Evolutionary conservation across 2,888 invertebrate species (phyloP).

Genomic region (Herminia tarsipennalis): DNA sequence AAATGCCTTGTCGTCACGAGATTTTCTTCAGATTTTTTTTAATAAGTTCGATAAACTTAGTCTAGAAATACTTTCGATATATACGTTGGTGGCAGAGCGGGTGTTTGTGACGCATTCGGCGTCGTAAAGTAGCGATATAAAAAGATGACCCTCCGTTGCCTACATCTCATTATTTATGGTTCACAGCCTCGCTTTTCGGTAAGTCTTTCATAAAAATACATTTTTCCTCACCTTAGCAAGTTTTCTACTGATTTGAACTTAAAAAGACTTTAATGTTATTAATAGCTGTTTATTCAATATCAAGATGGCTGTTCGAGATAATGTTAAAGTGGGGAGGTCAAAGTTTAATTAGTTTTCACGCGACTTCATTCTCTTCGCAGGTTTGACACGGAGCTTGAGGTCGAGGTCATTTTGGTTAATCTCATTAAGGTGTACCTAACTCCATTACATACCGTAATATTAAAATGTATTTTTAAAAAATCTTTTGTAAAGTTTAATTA

Average conservation of each 20-base stretch:
- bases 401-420: constrained; percentile 71
- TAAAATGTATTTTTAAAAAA: too few relatives aligned
- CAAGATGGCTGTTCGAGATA: constrained; percentile 34
- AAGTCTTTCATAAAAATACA: constrained; percentile 51
- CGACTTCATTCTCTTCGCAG: constrained; percentile 60
- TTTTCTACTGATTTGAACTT: constrained; percentile 30
- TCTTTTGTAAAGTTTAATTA: too few relatives aligned
- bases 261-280: constrained; percentile 29
- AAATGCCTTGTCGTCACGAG: not conserved
- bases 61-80: constrained; percentile 2
- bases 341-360: constrained; percentile 74
- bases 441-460: too few relatives aligned
- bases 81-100: constrained; percentile 21
- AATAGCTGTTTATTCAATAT: constrained; percentile 34
- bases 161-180: constrained; percentile 68
- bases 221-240: constrained; percentile 31
- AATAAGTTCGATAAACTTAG: constrained; percentile 8
- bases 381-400: constrained; percentile 45
- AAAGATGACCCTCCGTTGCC: constrained; percentile 59
- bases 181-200: constrained; percentile 60
- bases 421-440: constrained; percentile 59
- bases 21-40: constrained; percentile 6
- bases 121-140: constrained; percentile 58
- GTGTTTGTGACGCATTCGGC: constrained; percentile 50
- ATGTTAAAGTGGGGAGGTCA: constrained; percentile 55